Base-by-base conservation (phyloP, 2,113 vertebrate species). In the Clarias gariepinus region DNA sequence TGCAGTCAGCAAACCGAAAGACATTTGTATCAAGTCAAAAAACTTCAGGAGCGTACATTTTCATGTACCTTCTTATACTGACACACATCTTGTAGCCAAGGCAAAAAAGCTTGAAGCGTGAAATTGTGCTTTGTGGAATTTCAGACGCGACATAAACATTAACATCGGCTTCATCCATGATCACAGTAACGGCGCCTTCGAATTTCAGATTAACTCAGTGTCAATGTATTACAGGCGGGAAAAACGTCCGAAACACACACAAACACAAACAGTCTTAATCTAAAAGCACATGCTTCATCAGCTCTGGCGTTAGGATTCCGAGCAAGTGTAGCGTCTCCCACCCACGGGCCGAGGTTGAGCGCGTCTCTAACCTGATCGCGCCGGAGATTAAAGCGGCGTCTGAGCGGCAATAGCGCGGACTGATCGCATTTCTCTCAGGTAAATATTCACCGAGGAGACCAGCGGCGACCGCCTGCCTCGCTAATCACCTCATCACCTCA, bases 361-460 rank as follows among this genome's bases (percentile, higher is more conserved):
- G 1, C 5, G 55, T 83, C 86, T 73, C 63, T 85, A 87, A 83
- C 77, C 68, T 55, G 87, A 89, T 85, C 79, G 33, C 47, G 63
- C 33, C 41, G 69, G 63, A 85, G 88, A 89, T 87, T 89, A 89
- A 85, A 87, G 53, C 71, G 64, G 61, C 52, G 86, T 83, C 82
- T 82, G 83, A 85, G 82, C 78, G 79, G 79, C 57, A 89, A 90
- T 88, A 88, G 78, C 80, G 53, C 71, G 52, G 63, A 55, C 82
- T 88, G 91, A 91, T 91, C 89, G 87, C 87, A 89, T 91, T 90
- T 90, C 85, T 90, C 76, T 69, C 86, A 85, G 88, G 88, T 90
- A 91, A 92, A 90, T 92, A 89, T 90, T 85, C 87, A 89, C 91
- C 57, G 58, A 66, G 47, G 83, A 78, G 78, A 60, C 80, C 86